These are phyloP conservation scores for Alloscopus bannaensis DNA, from an alignment of 2,888 invertebrate genomes.

Conservation along the genomic window DNA sequence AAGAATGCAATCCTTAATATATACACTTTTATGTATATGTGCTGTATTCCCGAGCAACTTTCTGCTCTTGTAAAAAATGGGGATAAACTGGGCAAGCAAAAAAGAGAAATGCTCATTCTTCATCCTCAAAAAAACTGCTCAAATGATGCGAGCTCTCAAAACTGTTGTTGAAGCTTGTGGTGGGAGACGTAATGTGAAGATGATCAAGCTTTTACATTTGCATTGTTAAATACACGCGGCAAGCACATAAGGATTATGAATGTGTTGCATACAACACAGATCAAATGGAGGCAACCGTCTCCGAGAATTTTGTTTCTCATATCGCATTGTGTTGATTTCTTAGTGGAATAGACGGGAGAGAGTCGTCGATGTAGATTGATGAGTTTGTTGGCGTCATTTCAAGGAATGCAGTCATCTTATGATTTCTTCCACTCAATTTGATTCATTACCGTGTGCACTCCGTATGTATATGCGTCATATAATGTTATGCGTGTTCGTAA, in stretches of 20 bases:
- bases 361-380: conserved; percentile 72
- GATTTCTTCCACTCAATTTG: conserved; percentile 72
- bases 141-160: not conserved
- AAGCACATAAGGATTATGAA: not conserved
- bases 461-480: conserved; percentile 19
- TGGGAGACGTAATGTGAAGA: conserved; percentile 7
- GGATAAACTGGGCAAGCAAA: conserved; percentile 20
- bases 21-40: not conserved
- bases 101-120: conserved; percentile 21
- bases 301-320: conserved; percentile 31
- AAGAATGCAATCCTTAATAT: not conserved
- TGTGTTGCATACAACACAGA: conserved; percentile 8
- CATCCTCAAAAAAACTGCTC: conserved; percentile 1
- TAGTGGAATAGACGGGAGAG: conserved; percentile 34
- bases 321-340: conserved; percentile 41
- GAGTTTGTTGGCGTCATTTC: conserved; percentile 73
- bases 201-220: not conserved
- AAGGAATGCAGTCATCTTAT: conserved; percentile 72
- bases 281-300: conserved; percentile 43
- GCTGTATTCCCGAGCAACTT: no score
- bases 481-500: conserved; percentile 14
- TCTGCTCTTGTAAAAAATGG: conserved; percentile 20
- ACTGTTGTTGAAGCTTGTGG: not conserved
- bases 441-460: conserved; percentile 70
- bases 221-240: conserved; percentile 12